A percentile compares a stretch with the other conserved stretches of the same genome.
Conservation (phyloP, 1,140 invertebrate species). For the Calosoma granatense region DNA sequence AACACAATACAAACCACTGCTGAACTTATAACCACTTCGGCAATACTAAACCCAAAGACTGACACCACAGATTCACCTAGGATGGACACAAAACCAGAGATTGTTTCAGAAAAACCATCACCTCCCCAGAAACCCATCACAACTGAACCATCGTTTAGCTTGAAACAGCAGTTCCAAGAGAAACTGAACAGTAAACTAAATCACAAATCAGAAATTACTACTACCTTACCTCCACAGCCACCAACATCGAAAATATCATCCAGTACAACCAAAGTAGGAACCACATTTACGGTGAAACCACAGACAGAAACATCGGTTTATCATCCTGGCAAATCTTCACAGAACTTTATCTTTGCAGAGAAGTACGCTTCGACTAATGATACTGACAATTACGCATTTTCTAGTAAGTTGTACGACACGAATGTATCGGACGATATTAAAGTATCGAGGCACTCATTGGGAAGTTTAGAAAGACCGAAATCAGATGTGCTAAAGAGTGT, state of each 20-base stretch:
- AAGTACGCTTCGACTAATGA: background rate
- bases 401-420: constrained; percentile 34
- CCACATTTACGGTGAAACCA: background rate
- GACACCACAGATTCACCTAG: too few relatives aligned
- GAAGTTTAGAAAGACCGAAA: constrained; percentile 42
- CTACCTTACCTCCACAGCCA: background rate
- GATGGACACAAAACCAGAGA: too few relatives aligned
- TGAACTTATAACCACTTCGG: too few relatives aligned
- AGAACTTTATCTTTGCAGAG: background rate
- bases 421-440: constrained; percentile 50
- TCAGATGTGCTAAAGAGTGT: constrained; percentile 43
- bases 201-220: too few relatives aligned
- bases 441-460: constrained; percentile 44
- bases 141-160: background rate
- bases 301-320: background rate
- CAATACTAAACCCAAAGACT: too few relatives aligned
- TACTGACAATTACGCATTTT: background rate
- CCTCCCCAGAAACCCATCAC: background rate
- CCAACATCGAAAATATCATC: background rate
- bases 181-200: constrained; percentile 1
- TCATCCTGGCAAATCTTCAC: background rate
- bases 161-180: background rate
- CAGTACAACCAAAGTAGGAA: background rate
- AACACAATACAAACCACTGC: too few relatives aligned
- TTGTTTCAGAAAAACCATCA: background rate